Evolutionary conservation across 2,888 invertebrate species (phyloP).

Genomic region (Epinotia brunnichana): DNA sequence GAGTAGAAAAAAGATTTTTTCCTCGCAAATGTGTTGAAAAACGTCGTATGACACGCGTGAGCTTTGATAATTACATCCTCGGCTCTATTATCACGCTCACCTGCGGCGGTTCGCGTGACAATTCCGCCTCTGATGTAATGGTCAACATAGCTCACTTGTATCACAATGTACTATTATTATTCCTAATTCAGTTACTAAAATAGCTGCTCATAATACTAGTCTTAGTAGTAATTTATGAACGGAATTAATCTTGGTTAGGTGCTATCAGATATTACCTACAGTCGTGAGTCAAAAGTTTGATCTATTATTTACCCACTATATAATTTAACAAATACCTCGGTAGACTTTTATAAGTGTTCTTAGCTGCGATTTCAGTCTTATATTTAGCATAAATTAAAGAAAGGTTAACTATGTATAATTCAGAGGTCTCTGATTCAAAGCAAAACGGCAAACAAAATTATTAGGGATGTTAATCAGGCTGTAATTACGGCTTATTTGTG

Average conservation of each 20-base stretch:
- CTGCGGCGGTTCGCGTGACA: no score
- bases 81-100: no score
- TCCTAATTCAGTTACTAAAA: background rate
- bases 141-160: no score
- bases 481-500: constrained; percentile 59
- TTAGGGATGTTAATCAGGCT: constrained; percentile 67
- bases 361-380: constrained; percentile 54
- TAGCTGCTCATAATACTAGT: background rate
- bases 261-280: background rate
- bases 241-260: background rate
- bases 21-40: no score
- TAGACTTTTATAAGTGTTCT: constrained; percentile 52
- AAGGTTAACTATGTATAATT: constrained; percentile 69
- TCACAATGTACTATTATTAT: no score
- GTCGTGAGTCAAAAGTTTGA: background rate
- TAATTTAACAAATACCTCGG: constrained; percentile 20
- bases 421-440: constrained; percentile 58
- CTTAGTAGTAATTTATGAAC: background rate
- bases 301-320: constrained; percentile 25
- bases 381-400: constrained; percentile 74
- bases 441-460: constrained; percentile 64
- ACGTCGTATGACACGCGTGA: no score
- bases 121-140: no score
- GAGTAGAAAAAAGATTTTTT: no score
- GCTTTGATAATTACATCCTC: no score